These are phyloP conservation scores for Anisognathus igniventris DNA, from an alignment of 2,797 vertebrate genomes.

Conservation along the genomic window DNA sequence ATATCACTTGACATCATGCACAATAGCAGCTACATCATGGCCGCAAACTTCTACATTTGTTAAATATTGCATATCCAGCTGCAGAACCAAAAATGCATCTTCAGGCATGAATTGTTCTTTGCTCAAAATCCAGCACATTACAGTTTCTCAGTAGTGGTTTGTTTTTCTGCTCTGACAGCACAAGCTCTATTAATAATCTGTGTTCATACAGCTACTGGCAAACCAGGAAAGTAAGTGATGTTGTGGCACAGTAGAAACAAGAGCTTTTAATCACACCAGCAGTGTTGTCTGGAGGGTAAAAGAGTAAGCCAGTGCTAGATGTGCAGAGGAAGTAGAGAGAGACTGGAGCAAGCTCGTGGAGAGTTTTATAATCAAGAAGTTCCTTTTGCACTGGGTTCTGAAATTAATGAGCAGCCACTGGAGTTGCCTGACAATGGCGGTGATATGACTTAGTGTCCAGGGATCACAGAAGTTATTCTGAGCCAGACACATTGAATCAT, in stretches of 20 bases:
- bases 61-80: not conserved
- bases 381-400: slow-evolving; percentile 46
- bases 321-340: slow-evolving; percentile 30
- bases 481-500: slow-evolving; percentile 18
- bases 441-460: slow-evolving; percentile 23
- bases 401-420: slow-evolving; percentile 61
- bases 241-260: slow-evolving; percentile 59
- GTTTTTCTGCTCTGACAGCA: slow-evolving; percentile 33
- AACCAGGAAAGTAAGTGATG: slow-evolving; percentile 60
- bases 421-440: slow-evolving; percentile 46
- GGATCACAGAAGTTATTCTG: slow-evolving; percentile 40
- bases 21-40: rapidly evolving
- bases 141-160: slow-evolving; percentile 12
- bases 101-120: slow-evolving; percentile 11
- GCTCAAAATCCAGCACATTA: slow-evolving; percentile 1
- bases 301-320: slow-evolving; percentile 31
- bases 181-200: slow-evolving; percentile 64
- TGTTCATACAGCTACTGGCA: slow-evolving; percentile 61
- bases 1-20: not conserved
- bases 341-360: slow-evolving; percentile 29
- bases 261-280: slow-evolving; percentile 70
- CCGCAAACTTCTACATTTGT: not conserved
- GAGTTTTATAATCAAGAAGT: slow-evolving; percentile 59
- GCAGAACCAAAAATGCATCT: not conserved
- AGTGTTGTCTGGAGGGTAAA: slow-evolving; percentile 65